phyloP scores from a whole-genome alignment of 2,113 vertebrate species.

The Trogon surrucura region DNA sequence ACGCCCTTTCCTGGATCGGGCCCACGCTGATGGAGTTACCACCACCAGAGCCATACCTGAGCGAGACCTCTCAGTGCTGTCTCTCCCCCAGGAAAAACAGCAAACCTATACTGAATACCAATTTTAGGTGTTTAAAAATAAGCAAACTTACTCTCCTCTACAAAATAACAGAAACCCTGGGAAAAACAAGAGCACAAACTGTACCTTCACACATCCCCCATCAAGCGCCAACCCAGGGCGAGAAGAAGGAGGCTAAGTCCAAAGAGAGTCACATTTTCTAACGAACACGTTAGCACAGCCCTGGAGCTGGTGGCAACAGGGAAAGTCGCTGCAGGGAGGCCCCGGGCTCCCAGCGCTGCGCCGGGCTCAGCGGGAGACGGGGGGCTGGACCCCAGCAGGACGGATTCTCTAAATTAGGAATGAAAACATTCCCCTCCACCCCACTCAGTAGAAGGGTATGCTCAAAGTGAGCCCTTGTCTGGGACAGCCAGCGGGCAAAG shows the following conservation, averaged over 20 bases:
- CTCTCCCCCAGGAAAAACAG: not conserved
- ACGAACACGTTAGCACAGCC: not conserved
- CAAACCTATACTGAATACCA: not conserved
- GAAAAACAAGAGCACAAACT: constrained; percentile 23
- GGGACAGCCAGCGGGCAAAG: not conserved
- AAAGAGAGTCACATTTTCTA: constrained; percentile 5
- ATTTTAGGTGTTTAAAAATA: not conserved
- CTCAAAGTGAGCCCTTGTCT: constrained; percentile 68
- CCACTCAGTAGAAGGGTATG: not conserved
- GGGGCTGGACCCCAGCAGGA: not conserved
- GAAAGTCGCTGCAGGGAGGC: not conserved
- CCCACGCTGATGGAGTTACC: not conserved
- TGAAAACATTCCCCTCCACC: constrained; percentile 44
- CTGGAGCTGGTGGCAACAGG: constrained; percentile 8
- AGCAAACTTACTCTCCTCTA: not conserved
- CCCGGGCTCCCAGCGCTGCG: not conserved
- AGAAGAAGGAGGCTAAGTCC: not conserved
- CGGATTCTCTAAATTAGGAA: constrained; percentile 34
- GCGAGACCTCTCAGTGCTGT: not conserved
- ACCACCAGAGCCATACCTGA: not conserved
- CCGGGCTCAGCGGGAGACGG: not conserved
- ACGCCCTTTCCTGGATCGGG: not conserved
- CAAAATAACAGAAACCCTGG: constrained; percentile 23
- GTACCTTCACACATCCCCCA: constrained; percentile 17
- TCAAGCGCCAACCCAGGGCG: not conserved